Evolutionary conservation across 2,888 invertebrate species (phyloP), one percentile per base, ranked within the genome.

Genomic region (Himalopsyche kuldschensis): DNA sequence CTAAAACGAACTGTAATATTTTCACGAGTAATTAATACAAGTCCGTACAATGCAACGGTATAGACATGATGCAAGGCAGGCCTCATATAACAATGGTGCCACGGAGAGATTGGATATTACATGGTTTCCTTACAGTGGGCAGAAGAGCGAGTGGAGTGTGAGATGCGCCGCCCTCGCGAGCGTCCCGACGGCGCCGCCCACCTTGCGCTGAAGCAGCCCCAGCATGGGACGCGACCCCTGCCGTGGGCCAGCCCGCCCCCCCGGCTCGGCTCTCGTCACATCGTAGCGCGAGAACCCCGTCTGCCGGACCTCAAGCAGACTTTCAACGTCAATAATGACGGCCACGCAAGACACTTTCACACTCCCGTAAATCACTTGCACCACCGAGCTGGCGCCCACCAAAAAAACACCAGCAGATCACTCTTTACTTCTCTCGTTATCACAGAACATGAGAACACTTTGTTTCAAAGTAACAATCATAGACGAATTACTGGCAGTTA

Each of bases 151-250:
- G 87, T 90, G 89, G 87, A 91, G 89, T 75, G 91, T 90, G 85
- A 89, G 89, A 87, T 90, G 90, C 82, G 91, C 91, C 88, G 90
- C 90, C 86, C 89, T 89, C 85, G 90, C 89, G 83, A 91, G 87
- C 82, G 89, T 89, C 87, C 89, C 89, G 81, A 91, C 87, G 81
- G 90, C 89, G 86, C 87, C 88, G 87, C 90, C 90, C 87, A 91
- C 89, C 88, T 90, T 90, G 84, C 88, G 88, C 83, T 90, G 90
- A 87, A 90, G 88, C 86, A 89, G 89, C 89, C 75, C 82, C 85
- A 76, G 47, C 77, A 48, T 35, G 81, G 81, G 77, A 17, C 81
- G 75, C 47, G 47, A 77, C 77, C 77, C 55, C 55, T 27, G 81
- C 81, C 48, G 47, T 47, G 82, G 69, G 78, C 84, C 85, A 83